Evolutionary conservation across 64 coral and sea anemone genomes (phyloP), one percentile per base, ranked within the genome.

Genomic region (Acropora tenuis): DNA sequence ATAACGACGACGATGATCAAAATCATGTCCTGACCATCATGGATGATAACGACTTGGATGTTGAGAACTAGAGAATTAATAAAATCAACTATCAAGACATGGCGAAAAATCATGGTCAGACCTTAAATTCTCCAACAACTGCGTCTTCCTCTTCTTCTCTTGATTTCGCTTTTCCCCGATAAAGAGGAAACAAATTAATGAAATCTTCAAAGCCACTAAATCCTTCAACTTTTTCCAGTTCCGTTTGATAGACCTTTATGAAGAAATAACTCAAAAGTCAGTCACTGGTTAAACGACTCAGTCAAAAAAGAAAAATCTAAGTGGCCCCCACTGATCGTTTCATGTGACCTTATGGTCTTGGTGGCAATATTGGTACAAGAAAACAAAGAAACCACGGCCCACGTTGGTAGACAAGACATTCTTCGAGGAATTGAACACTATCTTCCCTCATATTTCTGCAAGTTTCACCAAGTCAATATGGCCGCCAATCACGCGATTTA

Each of bases 121-220:
- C 97, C 97, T 98, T 98, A 11, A 98, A 91, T 86, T 98, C 91
- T 8, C 97, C 97, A 69, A 93, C 94, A 44, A 84, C 72, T 11
- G 75, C 78, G 45, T 93, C 89, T 45, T 87, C 79, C 69, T 93
- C 91, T 5, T 98, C 94, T 47, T 95, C 90, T 73, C 92, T 84
- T 46, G 88, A 89, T 74, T 86, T 93, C 30, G 75, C 90, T 79
- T 86, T 90, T 50, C 97, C 97, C 53, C 97, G 94, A 82, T 43
- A 93, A 78, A 98, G 75, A 42, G 94, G 80, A 47, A 99, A 99
- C 7, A 91, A 82, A 61, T 76, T 77, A 60, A 99, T 91, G 40
- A 99, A 93, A 86, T 96, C 97, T 72, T 99, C 73, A 74, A 99
- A 99, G 10, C 92, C 89, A 17, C 80, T n/a, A 42, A 99, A 99